Evolutionary conservation across 2,888 invertebrate genomes (phyloP).

Genomic region (Tenthredo distinguenda): DNA sequence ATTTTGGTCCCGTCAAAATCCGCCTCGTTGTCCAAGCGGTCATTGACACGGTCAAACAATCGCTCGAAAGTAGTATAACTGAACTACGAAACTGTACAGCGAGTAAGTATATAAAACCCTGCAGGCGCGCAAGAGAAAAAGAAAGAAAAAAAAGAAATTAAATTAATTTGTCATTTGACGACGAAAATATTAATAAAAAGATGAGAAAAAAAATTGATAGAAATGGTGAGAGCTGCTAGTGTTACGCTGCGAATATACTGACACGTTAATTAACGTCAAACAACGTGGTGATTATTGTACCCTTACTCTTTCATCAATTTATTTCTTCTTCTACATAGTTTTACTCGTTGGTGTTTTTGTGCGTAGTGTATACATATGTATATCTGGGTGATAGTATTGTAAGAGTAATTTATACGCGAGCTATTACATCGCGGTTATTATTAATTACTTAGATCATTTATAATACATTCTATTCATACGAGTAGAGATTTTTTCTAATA

Average conservation of each 20-base stretch:
- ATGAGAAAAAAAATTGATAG: not conserved
- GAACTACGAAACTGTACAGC: conserved; percentile 7
- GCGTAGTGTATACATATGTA: not conserved
- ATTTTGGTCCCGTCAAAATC: conserved; percentile 31
- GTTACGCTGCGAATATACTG: conserved; percentile 3
- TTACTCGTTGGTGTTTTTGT: not conserved
- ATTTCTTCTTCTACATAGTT: not conserved
- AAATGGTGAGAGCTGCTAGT: conserved; percentile 7
- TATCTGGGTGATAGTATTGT: not conserved
- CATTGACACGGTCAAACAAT: conserved; percentile 43
- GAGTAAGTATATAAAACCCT: not conserved
- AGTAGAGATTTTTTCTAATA: not conserved
- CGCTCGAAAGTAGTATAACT: conserved; percentile 18
- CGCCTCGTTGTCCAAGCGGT: conserved; percentile 19
- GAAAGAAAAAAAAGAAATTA: no score
- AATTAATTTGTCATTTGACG: conserved; percentile 19
- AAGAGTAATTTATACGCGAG: not conserved
- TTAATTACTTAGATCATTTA: not conserved
- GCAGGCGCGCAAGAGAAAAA: not conserved
- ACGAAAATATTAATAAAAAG: not conserved
- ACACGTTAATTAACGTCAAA: conserved; percentile 43
- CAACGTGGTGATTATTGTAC: conserved; percentile 18
- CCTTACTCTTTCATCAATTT: conserved; percentile 37
- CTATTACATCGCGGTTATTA: not conserved
- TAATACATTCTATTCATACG: not conserved